Base-by-base conservation (phyloP, 2,888 invertebrate genomes). In the Sialis lutaria region DNA sequence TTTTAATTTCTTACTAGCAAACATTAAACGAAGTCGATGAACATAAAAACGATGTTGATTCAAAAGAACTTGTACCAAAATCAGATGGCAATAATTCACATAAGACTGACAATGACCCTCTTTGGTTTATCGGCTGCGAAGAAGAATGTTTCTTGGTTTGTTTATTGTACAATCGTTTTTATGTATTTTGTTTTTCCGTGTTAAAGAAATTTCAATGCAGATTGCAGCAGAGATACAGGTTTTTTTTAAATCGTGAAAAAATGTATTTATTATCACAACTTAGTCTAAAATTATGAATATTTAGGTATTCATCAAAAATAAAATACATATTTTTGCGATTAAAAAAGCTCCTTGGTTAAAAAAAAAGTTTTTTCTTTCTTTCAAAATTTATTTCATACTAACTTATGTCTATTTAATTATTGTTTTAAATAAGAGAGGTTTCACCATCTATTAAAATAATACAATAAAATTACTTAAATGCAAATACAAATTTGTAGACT, bases 61-160 rank as follows among this genome's bases (percentile, higher is more conserved):
- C 40, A n/a, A 40, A 40, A 7, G 12, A 40, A 7, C 10, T 40
- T 40, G 6, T 40, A n/a, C 10, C 10, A n/a, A 40, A n/a, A 6
- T 13, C 10, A 13, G 40, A 40, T 7, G 12, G 10, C 6, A 10
- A 40, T 6, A 40, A n/a, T 45, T 22, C 22, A 33, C 53, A 51
- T 22, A 44, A 49, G 30, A 51, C 55, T 30, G 62, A 60, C 47
- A 67, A 67, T 52, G 63, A 70, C 52, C 73, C 74, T 5, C 68
- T 67, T 42, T 74, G 75, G 74, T 72, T 73, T 50, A 66, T 74
- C 46, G 72, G 73, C 40, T 69, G 67, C 52, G 74, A 74, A 55
- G 73, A 74, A 41, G 72, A 73, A 39, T 57, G 67, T 37, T 58
- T 67, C 49, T 63, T 62, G 56, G 64, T 65, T 53, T 35, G 50